Conservation (phyloP, 2,113 vertebrate genomes). For the Aegithalos caudatus region DNA sequence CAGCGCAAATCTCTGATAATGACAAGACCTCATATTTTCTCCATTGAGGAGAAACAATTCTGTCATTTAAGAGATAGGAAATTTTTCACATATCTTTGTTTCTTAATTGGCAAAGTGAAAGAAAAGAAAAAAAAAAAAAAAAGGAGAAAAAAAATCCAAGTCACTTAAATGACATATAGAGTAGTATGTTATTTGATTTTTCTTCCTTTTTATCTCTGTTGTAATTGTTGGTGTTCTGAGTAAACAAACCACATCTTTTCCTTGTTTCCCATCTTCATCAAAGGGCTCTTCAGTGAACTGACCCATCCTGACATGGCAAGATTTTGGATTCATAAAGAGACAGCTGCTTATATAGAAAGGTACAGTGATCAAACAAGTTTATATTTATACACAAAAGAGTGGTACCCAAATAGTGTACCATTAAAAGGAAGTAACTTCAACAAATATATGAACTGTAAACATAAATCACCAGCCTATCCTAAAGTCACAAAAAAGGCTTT, state of each 20-base stretch:
- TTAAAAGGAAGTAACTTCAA: not conserved
- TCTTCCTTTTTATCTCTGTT: not conserved
- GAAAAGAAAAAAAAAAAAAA: not conserved
- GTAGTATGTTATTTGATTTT: not conserved
- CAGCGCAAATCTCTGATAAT: not conserved
- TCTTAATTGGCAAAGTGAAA: not conserved
- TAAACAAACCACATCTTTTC: not conserved
- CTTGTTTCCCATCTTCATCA: not conserved
- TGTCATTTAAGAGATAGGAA: not conserved
- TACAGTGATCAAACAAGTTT: not conserved
- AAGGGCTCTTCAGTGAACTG: not conserved
- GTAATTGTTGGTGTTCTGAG: not conserved
- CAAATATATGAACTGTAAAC: not conserved
- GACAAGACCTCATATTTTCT: not conserved
- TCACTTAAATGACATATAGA: not conserved
- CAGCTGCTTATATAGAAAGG: not conserved
- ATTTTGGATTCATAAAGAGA: not conserved
- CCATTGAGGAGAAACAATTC: not conserved
- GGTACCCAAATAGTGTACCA: not conserved
- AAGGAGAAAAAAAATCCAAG: not conserved
- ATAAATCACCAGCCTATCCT: not conserved
- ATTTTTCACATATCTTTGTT: not conserved
- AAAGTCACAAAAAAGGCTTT: not conserved
- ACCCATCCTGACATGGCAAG: not conserved
- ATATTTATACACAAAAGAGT: not conserved